phyloP scores from a whole-genome alignment of 1,140 invertebrate species.

The Trypoxylus dichotomus region DNA sequence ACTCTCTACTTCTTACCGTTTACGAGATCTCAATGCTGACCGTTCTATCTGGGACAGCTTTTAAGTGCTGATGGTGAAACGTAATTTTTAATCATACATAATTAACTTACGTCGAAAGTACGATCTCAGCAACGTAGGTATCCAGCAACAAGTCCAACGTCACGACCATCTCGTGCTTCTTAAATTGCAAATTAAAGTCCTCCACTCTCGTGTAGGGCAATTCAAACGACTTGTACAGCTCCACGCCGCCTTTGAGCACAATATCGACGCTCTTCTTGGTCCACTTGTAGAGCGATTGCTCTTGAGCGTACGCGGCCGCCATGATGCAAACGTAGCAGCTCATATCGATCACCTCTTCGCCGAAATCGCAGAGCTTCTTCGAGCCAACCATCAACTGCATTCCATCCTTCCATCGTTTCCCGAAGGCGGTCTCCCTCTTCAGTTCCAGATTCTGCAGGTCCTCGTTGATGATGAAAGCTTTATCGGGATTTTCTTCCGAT shows the following conservation, averaged over 20 bases:
- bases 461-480: conserved; percentile 22
- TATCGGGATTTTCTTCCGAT: conserved; percentile 29
- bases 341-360: conserved; percentile 49
- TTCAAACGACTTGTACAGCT: conserved; percentile 52
- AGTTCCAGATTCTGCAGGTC: conserved; percentile 48
- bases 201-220: conserved; percentile 46
- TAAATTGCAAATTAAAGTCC: conserved; percentile 35
- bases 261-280: conserved; percentile 56
- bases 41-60: too few species aligned
- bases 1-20: too few species aligned
- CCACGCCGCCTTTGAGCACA: conserved; percentile 54
- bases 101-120: conserved; percentile 41
- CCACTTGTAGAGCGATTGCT: conserved; percentile 57
- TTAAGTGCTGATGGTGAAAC: too few species aligned
- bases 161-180: conserved; percentile 27
- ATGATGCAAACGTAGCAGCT: conserved; percentile 59
- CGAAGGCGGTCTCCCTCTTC: conserved; percentile 55
- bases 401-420: conserved; percentile 54
- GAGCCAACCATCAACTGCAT: conserved; percentile 55
- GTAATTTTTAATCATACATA: too few species aligned
- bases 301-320: conserved; percentile 58
- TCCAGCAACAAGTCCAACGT: conserved; percentile 33
- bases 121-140: conserved; percentile 34
- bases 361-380: conserved; percentile 48
- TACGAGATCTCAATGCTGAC: too few species aligned